Evolutionary conservation across 2,888 invertebrate genomes (phyloP), one percentile per base, ranked within the genome.

Genomic region (Cephus spinipes): DNA sequence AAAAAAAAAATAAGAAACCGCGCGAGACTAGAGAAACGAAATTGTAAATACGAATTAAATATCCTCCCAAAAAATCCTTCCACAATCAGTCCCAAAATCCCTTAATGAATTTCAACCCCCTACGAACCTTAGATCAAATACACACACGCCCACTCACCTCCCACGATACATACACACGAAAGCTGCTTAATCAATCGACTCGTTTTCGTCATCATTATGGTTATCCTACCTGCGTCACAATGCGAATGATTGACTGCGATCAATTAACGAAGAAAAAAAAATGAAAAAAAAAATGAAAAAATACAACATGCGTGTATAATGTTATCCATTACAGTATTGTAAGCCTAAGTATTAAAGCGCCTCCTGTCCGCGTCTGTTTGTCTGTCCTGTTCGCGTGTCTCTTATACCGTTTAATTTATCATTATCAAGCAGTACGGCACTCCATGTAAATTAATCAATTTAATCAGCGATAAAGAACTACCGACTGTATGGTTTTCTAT

Each of bases 241-340:
- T 79, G 80, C 83, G 80, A 81, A 79, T 79, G 80, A 73, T 74
- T 73, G 79, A 79, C 81, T 79, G 80, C 75, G 79, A 78, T 77
- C 69, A 77, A 77, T 79, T 81, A 79, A 81, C 73, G 75, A 82
- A 68, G 75, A 81, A 68, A 73, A 68, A 74, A 69, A 79, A 36
- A 32, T 34, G 34, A 73, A 68, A 69, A 74, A 69, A 40, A 23
- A 82, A 55, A 73, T 35, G 68, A 74, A 68, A 79, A 31, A 33
- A 76, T 69, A 79, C n/a, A 79, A 80, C 85, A 83, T 84, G 84
- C 83, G 85, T 85, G 84, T 84, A 83, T 84, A 84, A 86, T 86
- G 85, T 88, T 86, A 87, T 85, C 87, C 86, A 85, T 83, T 88
- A 86, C 87, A 89, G 87, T 89, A 89, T 88, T 89, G 88, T 89